Evolutionary conservation across 1,140 invertebrate species (phyloP), one percentile per base, ranked within the genome.

Genomic region (Brachionus koreanus): DNA sequence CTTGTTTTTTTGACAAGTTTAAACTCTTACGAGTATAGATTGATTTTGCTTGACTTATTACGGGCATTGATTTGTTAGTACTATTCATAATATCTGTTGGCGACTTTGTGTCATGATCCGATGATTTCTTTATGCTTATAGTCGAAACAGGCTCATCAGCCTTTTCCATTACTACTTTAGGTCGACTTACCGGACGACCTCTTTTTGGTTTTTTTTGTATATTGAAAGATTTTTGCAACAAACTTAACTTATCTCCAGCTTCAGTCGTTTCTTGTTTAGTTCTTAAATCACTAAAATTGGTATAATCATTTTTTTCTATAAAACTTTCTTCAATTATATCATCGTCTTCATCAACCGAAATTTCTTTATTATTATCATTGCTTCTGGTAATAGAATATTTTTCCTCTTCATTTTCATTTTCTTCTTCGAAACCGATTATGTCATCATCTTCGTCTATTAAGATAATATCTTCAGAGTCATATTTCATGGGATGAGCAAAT

Each of bases 131-230:
- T 10, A 74, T 43, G 29, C 69, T 74, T 46, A 74, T 74, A 6
- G 19, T 74, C 23, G 69, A 74, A 4, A 19, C 42, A 9, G 69
- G 69, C 46, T 74, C 69, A 29, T 46, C 43, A 0, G 69, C 69
- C 43, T 74, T 74, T 74, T 74, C 69, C 3, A 43, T 74, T 6
- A 74, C 69, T 4, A 74, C 69, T 74, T 74, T 74, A 3, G 69
- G 69, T 25, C 69, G 69, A 25, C 33, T 39, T 39, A 16, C 19
- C 7, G 39, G 19, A 35, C 42, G 19, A 35, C 42, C 19, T 74
- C 23, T 43, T 13, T 12, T 23, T 29, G 43, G 67, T 19, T 72
- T 72, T 39, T 72, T 72, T 0, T 65, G 29, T 29, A 65, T 69
- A 19, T 69, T 35, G 39, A 69, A 39, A 39, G 65, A 69, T 9